A percentile compares a stretch with the other conserved stretches of the same genome.
These are phyloP conservation scores for Eristalinus sepulchralis DNA, from an alignment of 2,888 invertebrate species.

Conservation along the genomic window DNA sequence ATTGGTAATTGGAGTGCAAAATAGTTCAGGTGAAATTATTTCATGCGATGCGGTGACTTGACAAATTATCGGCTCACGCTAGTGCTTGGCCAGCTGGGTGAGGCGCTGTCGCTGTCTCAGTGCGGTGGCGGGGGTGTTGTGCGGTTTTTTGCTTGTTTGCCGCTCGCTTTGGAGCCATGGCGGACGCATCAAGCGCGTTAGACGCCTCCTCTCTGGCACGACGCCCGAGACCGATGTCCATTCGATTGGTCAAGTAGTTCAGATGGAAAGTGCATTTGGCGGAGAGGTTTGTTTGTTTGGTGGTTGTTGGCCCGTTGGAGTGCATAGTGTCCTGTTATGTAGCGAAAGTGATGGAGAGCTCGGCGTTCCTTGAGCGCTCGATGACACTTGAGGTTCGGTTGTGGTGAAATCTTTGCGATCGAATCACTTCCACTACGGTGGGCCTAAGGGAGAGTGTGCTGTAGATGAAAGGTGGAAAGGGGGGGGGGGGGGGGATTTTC, in stretches of 20 bases:
- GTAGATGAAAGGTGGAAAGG: background rate
- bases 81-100: conserved; percentile 44
- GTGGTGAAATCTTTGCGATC: conserved; percentile 30
- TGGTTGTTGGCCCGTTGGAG: conserved; percentile 23
- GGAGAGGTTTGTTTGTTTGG: conserved; percentile 49
- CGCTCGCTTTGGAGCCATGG: background rate
- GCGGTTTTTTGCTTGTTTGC: conserved; percentile 23
- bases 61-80: conserved; percentile 35
- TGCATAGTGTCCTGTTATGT: conserved; percentile 57
- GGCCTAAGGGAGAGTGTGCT: background rate
- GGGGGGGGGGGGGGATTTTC: background rate
- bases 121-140: conserved; percentile 24
- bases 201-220: background rate
- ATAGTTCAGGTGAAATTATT: conserved; percentile 69
- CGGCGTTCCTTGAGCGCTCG: conserved; percentile 24
- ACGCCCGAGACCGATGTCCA: conserved; percentile 24
- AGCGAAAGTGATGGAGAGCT: conserved; percentile 52
- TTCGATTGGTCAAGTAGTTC: conserved; percentile 63
- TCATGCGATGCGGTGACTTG: conserved; percentile 44
- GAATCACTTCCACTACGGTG: conserved; percentile 21
- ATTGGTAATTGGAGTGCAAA: conserved; percentile 69
- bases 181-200: background rate
- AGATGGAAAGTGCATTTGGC: conserved; percentile 54
- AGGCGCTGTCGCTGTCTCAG: background rate
- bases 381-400: conserved; percentile 42